Evolutionary conservation across 2,797 vertebrate genomes (phyloP), one percentile per base, ranked within the genome.

Genomic region (Ataeniobius toweri): DNA sequence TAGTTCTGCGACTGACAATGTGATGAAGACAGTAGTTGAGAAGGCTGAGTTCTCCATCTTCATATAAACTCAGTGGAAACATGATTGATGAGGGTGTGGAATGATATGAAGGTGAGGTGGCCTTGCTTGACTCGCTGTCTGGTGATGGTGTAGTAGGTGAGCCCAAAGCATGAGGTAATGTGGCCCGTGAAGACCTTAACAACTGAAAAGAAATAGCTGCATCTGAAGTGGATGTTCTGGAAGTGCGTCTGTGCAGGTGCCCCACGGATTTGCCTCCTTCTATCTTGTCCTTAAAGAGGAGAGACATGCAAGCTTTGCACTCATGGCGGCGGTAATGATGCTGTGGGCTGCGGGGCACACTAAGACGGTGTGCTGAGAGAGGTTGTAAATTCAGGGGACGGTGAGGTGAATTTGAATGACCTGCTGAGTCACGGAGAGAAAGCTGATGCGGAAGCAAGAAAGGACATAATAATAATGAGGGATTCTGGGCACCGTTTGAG

Each of bases 11-110:
- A 74, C 79, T 80, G 77, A 95, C 85, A 50, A 94, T 96, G 78
- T 93, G 92, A 85, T 93, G 90, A 75, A 96, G 93, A 81, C 93
- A 94, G 75, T 86, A 93, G 88, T 95, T 80, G 20, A 96, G 94
- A 75, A 94, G 86, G 61, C 67, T 90, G 67, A 96, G 92, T 81
- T 94, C 88, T 71, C 86, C 86, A 70, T 79, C 80, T 63, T 94
- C 92, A 65, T 80, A 85, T 31, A 86, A 68, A 84, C 73, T 84
- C 71, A 24, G 70, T 10, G 78, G 74, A 77, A 83, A 68, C 50
- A 36, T 2, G 39, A 13, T 24, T 73, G 80, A 63, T 69, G 87
- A 74, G 1, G 77, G 55, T 3, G 84, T 55, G 71, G 76, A 73
- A 7, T 36, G 72, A 73, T 22, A 75, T 13, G 77, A 74, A 31